Evolutionary conservation across 2,797 vertebrate genomes (phyloP), one percentile per base, ranked within the genome.

Genomic region (Glossophaga mutica): DNA sequence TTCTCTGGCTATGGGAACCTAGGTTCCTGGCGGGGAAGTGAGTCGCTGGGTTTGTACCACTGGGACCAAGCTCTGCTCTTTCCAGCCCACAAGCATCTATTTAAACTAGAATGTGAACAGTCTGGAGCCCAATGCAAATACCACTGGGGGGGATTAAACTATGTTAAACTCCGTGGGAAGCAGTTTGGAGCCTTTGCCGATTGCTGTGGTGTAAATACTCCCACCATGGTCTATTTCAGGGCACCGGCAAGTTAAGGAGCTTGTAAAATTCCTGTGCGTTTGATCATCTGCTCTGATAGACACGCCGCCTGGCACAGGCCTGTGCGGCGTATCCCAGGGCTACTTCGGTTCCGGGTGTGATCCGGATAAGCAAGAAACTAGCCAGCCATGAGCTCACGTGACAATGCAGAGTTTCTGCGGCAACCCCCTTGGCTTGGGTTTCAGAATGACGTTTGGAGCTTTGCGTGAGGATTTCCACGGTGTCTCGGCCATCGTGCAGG

Each of bases 371-470:
- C 9, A 29, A 19, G 62, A 16, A 59, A 26, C 8, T 0, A 74
- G 42, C 12, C 12, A 6, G n/a, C 12, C 1, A 1, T 0, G 7
- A 59, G 44, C 73, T 57, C 44, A 3, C 4, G 3, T 2, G 5
- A 9, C 16, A 1, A 4, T 2, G 46, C 9, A 9, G 57, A 5
- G 32, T 34, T 22, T 48, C 50, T 5, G 22, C 6, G 2, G 29
- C 46, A 26, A 1, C 2, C 50, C 57, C 34, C 34, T n/a, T 0
- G n/a, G 55, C 68, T n/a, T 59, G 67, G 37, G 34, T 11, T 82
- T 62, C 50, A 44, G 79, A 85, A 48, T 9, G 21, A 8, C 73
- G 8, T 6, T 8, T 7, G 34, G 21, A n/a, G 42, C 5, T 26
- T 15, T 18, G 37, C 2, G 0, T 1, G 26, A 44, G 22, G 32